Conservation (phyloP, 2,113 vertebrate genomes). For the Odocoileus hemionus region DNA sequence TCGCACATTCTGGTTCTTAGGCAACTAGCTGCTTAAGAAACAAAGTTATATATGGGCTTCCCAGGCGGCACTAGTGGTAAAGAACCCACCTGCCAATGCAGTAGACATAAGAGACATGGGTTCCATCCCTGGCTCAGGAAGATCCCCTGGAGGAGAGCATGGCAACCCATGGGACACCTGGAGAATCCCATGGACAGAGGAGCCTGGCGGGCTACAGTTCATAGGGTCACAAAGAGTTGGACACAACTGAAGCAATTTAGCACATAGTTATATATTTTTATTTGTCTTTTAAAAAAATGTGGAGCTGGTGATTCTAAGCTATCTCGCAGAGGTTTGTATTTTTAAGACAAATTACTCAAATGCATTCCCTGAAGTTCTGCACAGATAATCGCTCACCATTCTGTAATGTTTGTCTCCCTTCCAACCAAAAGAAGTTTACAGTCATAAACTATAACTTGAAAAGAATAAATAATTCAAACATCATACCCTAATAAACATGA, state of each 20-base stretch:
- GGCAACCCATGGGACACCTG: neutral
- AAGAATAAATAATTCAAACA: neutral
- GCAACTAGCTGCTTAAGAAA: neutral
- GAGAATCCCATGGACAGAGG: neutral
- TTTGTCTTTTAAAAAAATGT: neutral
- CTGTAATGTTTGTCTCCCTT: neutral
- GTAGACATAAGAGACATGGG: neutral
- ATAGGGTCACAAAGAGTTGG: neutral
- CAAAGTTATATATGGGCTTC: neutral
- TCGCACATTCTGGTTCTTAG: neutral
- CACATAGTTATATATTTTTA: neutral
- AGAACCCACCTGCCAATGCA: neutral
- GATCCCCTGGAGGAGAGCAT: neutral
- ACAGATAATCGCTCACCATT: neutral
- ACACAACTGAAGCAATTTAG: neutral
- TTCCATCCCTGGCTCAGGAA: neutral
- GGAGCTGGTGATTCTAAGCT: neutral
- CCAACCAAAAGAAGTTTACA: neutral
- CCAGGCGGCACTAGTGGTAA: neutral
- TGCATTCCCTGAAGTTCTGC: neutral
- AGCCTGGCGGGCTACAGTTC: neutral
- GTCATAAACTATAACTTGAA: neutral
- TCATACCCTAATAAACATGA: neutral
- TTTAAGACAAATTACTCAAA: neutral
- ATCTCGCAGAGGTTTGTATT: neutral